Evolutionary conservation across 1,140 invertebrate species (phyloP).

Genomic region (Mercenaria mercenaria): DNA sequence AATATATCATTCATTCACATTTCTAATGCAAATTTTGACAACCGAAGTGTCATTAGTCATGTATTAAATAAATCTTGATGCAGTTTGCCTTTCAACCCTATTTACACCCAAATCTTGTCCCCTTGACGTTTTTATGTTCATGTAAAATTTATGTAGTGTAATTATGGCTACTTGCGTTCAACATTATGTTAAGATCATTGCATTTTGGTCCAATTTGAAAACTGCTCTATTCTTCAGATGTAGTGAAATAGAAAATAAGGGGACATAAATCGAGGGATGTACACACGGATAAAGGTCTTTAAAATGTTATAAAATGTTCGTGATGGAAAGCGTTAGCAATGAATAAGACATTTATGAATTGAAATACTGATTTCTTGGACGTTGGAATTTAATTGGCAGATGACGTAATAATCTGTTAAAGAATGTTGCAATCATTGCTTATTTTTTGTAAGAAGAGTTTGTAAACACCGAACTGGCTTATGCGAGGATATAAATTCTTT

Average conservation of each 20-base stretch:
- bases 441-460: too few relatives aligned
- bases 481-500: too few relatives aligned
- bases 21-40: constrained; percentile 38
- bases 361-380: neutral
- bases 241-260: constrained; percentile 55
- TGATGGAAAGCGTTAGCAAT: constrained; percentile 23
- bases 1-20: neutral
- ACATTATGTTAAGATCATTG: neutral
- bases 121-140: constrained; percentile 60
- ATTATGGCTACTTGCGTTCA: constrained; percentile 45
- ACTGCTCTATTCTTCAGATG: constrained; percentile 34
- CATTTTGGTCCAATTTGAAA: neutral
- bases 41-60: neutral
- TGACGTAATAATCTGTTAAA: constrained; percentile 14
- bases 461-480: too few relatives aligned
- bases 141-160: constrained; percentile 59
- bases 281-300: constrained; percentile 54
- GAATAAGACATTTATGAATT: constrained; percentile 26
- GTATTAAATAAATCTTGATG: constrained; percentile 54
- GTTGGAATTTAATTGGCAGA: neutral
- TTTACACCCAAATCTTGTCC: constrained; percentile 53
- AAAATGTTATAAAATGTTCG: constrained; percentile 52
- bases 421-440: neutral
- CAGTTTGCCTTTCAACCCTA: constrained; percentile 15
- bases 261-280: constrained; percentile 57